phyloP scores from a whole-genome alignment of 2,888 invertebrate species.

The Drosophila peninsularis region DNA sequence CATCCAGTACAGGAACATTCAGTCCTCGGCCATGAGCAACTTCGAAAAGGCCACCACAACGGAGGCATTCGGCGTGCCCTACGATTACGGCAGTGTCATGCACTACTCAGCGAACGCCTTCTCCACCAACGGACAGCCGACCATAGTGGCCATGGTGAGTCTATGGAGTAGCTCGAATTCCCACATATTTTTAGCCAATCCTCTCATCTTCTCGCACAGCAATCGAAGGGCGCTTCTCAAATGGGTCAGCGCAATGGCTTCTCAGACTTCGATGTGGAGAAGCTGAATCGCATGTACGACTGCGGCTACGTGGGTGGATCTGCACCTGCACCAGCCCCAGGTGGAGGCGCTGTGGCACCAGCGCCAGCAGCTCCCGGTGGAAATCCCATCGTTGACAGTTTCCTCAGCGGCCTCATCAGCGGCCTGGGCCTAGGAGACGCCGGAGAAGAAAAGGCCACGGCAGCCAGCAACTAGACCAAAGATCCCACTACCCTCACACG shows the following conservation, averaged over 20 bases:
- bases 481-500: constrained; percentile 38
- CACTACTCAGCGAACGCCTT: constrained; percentile 92
- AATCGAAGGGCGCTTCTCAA: constrained; percentile 82
- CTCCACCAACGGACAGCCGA: constrained; percentile 89
- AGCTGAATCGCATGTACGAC: constrained; percentile 91
- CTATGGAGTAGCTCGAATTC: accelerated
- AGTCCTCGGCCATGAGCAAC: constrained; percentile 88
- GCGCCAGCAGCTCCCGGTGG: constrained; percentile 42
- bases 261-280: constrained; percentile 89
- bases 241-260: constrained; percentile 91
- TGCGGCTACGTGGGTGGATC: constrained; percentile 83
- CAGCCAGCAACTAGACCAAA: constrained; percentile 23
- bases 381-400: constrained; percentile 78
- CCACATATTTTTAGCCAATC: background rate
- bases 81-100: constrained; percentile 93
- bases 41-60: constrained; percentile 89
- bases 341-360: constrained; percentile 21
- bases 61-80: constrained; percentile 89
- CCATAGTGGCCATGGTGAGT: constrained; percentile 89
- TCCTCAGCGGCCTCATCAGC: constrained; percentile 80
- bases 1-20: constrained; percentile 89
- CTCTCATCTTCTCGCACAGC: constrained; percentile 36
- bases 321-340: constrained; percentile 16
- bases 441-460: constrained; percentile 9
- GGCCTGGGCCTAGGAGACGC: constrained; percentile 79